Evolutionary conservation across 2,113 vertebrate species (phyloP).

Genomic region (Siniperca knerii): DNA sequence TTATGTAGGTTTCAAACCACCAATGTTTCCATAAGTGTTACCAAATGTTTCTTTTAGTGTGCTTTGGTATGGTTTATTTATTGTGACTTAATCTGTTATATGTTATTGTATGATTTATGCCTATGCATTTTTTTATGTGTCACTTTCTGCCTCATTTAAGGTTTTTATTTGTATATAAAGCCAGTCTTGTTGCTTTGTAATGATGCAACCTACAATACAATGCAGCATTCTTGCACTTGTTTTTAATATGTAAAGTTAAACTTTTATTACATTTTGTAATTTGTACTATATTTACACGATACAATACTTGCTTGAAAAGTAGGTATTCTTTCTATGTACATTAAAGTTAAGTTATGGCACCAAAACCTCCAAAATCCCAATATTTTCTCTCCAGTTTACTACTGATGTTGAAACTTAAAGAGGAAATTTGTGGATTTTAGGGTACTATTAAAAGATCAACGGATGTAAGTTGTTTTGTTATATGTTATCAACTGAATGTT

Average conservation of each 20-base stretch:
- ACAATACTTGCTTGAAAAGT: neutral
- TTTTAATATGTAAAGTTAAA: slow-evolving; percentile 10
- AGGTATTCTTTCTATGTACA: neutral
- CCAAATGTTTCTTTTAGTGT: neutral
- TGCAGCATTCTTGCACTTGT: slow-evolving; percentile 25
- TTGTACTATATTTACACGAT: neutral
- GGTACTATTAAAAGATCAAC: neutral
- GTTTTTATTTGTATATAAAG: neutral
- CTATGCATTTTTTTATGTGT: neutral
- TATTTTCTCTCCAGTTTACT: neutral
- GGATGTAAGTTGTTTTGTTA: neutral
- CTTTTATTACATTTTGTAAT: neutral
- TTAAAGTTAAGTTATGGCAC: neutral
- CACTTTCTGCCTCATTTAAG: neutral
- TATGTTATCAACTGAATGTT: neutral
- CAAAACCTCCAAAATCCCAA: neutral
- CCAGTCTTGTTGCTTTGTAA: neutral
- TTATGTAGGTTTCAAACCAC: slow-evolving; percentile 59
- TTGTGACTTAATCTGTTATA: neutral
- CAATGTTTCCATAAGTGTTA: neutral
- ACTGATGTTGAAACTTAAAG: neutral
- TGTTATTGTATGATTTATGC: neutral
- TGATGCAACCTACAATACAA: neutral
- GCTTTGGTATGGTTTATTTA: slow-evolving; percentile 33
- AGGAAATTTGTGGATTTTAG: neutral